phyloP scores from a whole-genome alignment of 1,140 invertebrate species.

The Leptinotarsa lineolata region DNA sequence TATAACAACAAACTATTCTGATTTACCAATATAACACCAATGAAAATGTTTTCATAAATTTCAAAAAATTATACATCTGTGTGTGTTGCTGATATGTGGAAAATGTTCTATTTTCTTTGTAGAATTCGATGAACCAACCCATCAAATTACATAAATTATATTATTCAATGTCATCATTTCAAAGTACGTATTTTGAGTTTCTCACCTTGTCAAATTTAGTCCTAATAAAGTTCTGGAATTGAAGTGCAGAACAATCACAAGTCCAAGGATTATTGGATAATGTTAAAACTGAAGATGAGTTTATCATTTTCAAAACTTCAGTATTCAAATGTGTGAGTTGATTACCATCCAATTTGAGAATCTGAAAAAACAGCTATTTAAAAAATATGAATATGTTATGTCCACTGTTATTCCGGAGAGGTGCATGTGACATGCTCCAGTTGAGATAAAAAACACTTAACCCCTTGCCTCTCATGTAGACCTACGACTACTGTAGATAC shows the following conservation, averaged over 20 bases:
- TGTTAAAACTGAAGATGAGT: constrained; percentile 28
- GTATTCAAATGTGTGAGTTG: constrained; percentile 36
- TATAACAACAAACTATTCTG: no score
- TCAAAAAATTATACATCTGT: no score
- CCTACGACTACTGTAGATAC: no score
- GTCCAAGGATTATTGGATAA: constrained; percentile 48
- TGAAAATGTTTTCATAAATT: no score
- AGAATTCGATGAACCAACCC: constrained; percentile 7
- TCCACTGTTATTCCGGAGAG: no score
- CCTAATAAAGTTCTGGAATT: constrained; percentile 37
- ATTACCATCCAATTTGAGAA: constrained; percentile 43
- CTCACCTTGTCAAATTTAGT: constrained; percentile 29
- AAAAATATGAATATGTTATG: no score
- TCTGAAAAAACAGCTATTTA: constrained; percentile 30
- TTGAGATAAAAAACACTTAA: no score
- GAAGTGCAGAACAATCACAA: constrained; percentile 36
- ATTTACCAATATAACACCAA: no score
- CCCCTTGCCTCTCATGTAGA: no score
- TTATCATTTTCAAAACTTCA: constrained; percentile 35
- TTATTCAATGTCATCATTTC: neutral
- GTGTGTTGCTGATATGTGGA: no score
- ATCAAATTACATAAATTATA: neutral
- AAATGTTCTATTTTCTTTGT: neutral
- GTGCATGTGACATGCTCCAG: no score
- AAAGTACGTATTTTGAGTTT: neutral